Conservation (phyloP, 2,113 vertebrate genomes). For the Opisthocomus hoazin region DNA sequence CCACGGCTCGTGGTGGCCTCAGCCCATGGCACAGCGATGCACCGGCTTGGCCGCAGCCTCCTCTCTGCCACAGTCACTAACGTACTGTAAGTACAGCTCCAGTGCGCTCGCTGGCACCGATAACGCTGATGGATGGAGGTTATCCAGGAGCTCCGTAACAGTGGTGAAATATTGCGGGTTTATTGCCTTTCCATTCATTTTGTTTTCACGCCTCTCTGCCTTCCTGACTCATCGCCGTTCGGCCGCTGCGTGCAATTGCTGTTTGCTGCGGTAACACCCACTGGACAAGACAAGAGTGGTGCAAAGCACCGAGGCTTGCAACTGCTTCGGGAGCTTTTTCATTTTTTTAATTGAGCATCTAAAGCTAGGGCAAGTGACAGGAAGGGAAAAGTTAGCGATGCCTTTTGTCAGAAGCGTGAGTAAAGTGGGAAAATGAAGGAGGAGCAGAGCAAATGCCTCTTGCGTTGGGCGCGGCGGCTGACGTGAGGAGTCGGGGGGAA, state of each 20-base stretch:
- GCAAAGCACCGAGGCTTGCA: neutral
- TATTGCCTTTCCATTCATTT: conserved; percentile 50
- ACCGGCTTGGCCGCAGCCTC: neutral
- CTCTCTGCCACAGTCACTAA: neutral
- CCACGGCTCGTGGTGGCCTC: neutral
- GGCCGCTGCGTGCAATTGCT: neutral
- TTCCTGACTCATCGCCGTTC: conserved; percentile 35
- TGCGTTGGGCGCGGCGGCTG: neutral
- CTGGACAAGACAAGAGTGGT: neutral
- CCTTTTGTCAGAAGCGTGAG: neutral
- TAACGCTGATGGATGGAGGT: conserved; percentile 29
- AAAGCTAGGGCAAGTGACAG: neutral
- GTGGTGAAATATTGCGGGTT: neutral
- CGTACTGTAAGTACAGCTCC: neutral
- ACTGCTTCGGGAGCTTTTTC: neutral
- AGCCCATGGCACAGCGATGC: rapidly evolving
- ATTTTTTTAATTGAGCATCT: neutral
- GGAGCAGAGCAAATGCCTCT: neutral
- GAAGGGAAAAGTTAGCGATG: neutral
- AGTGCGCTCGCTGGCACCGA: neutral
- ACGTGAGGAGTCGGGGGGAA: neutral
- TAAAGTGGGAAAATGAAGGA: neutral
- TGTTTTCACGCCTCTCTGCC: conserved; percentile 52
- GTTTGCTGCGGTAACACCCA: neutral
- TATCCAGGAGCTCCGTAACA: neutral